A percentile compares a stretch with the other conserved stretches of the same genome.
These are phyloP conservation scores for Nomada ruficornis DNA, from an alignment of 2,888 invertebrate genomes.

Conservation along the genomic window DNA sequence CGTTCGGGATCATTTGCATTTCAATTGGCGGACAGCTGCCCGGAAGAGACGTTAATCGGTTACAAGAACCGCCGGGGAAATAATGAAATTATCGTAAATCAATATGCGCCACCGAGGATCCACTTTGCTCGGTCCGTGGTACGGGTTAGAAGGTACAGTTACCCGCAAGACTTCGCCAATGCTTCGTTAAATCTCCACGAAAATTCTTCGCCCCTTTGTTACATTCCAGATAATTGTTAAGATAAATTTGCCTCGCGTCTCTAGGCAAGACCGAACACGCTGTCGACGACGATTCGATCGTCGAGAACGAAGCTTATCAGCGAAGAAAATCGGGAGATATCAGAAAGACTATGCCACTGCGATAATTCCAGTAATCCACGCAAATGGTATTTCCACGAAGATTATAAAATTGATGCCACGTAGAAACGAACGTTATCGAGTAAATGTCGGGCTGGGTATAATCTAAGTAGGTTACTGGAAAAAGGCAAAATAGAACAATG, in stretches of 20 bases:
- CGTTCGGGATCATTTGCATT: slow-evolving; percentile 67
- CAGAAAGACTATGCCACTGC: too few species aligned
- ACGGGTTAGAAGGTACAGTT: slow-evolving; percentile 68
- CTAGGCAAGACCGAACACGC: neutral
- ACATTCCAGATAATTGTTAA: slow-evolving; percentile 25
- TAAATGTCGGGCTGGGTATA: too few species aligned
- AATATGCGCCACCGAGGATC: slow-evolving; percentile 70
- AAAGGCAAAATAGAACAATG: too few species aligned
- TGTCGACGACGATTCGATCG: slow-evolving; percentile 1
- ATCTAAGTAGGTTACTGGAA: too few species aligned
- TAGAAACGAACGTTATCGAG: too few species aligned
- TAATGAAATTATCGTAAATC: slow-evolving; percentile 75
- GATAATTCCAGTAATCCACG: too few species aligned
- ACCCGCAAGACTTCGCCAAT: slow-evolving; percentile 61
- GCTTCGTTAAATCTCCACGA: slow-evolving; percentile 37
- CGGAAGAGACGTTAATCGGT: slow-evolving; percentile 72
- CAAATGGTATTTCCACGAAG: too few species aligned
- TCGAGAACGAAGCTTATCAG: neutral
- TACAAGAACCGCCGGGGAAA: slow-evolving; percentile 67
- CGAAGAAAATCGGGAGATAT: too few species aligned
- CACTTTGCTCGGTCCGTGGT: slow-evolving; percentile 60
- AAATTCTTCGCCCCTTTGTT: slow-evolving; percentile 27
- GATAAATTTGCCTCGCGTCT: slow-evolving; percentile 29
- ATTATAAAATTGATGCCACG: too few species aligned
- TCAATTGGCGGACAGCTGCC: slow-evolving; percentile 71